phyloP scores from a whole-genome alignment of 1,140 invertebrate genomes.

The Drosophila seguyi region DNA sequence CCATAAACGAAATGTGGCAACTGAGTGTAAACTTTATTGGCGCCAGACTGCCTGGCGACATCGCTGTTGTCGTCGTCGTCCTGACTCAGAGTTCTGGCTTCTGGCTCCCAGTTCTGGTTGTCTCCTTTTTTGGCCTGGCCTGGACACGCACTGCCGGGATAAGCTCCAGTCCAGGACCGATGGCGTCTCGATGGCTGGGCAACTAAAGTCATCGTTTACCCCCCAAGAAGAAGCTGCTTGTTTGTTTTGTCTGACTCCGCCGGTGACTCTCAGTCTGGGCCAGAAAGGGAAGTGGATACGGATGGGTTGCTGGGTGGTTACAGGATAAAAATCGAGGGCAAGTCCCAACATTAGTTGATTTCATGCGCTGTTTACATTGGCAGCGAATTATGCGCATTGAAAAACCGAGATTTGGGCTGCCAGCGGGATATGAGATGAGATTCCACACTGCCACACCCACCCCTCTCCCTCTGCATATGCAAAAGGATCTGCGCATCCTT shows the following conservation, averaged over 20 bases:
- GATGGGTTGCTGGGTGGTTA: too few species aligned
- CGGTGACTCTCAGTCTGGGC: slow-evolving; percentile 39
- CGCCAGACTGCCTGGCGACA: slow-evolving; percentile 82
- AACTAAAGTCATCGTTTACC: slow-evolving; percentile 59
- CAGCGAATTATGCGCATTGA: slow-evolving; percentile 83
- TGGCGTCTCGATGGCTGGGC: slow-evolving; percentile 76
- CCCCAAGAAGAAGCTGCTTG: slow-evolving; percentile 55
- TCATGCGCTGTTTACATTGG: slow-evolving; percentile 82
- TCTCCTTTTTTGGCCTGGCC: slow-evolving; percentile 34
- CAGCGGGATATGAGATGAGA: slow-evolving; percentile 39
- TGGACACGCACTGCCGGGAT: slow-evolving; percentile 64
- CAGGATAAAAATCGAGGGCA: slow-evolving; percentile 19
- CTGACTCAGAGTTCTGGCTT: neutral
- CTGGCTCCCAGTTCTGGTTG: neutral
- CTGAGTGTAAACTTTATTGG: slow-evolving; percentile 84
- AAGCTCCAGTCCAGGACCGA: slow-evolving; percentile 31
- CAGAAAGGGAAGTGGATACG: too few species aligned
- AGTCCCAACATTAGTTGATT: slow-evolving; percentile 81
- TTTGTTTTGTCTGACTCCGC: slow-evolving; percentile 77
- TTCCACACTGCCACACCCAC: neutral
- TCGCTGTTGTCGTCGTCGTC: slow-evolving; percentile 54
- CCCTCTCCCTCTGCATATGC: slow-evolving; percentile 1
- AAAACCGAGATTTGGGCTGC: slow-evolving; percentile 67
- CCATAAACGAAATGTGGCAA: slow-evolving; percentile 84
- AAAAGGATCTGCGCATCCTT: slow-evolving; percentile 7